Conservation (phyloP, 2,888 invertebrate species). For the Melangyna quadrimaculata region DNA sequence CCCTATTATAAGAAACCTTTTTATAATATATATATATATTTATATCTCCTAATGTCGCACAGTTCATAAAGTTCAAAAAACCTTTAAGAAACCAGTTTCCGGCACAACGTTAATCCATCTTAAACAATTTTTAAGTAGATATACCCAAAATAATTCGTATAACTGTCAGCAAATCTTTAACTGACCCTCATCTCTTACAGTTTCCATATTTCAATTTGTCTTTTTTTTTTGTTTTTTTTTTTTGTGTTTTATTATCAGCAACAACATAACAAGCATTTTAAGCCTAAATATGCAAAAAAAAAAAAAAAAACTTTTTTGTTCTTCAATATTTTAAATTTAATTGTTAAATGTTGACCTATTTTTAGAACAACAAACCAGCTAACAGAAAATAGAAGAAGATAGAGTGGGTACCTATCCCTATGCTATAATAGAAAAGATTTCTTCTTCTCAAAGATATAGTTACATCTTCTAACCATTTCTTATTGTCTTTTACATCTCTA, state of each 20-base stretch:
- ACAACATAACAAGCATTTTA: slow-evolving; percentile 1
- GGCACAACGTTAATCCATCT: slow-evolving; percentile 4
- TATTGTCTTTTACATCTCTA: background rate
- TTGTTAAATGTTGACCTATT: slow-evolving; percentile 71
- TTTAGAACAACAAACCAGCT: slow-evolving; percentile 6
- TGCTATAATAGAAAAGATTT: slow-evolving; percentile 6
- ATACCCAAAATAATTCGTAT: background rate
- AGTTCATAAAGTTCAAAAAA: background rate
- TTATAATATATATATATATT: too few species aligned
- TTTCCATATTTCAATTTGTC: background rate
- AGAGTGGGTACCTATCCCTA: too few species aligned
- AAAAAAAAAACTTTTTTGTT: too few species aligned
- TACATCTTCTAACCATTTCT: slow-evolving; percentile 4
- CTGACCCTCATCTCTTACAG: slow-evolving; percentile 1
- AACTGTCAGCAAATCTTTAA: background rate
- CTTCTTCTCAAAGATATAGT: slow-evolving; percentile 7
- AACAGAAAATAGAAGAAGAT: slow-evolving; percentile 23
- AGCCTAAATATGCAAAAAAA: slow-evolving; percentile 54
- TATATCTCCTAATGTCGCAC: too few species aligned
- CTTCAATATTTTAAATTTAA: slow-evolving; percentile 35
- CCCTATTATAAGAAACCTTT: background rate
- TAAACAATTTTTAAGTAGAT: background rate
- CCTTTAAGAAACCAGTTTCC: slow-evolving; percentile 15
- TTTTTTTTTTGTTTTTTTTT: too few species aligned
- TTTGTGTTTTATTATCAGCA: too few species aligned